Evolutionary conservation across 2,113 vertebrate species (phyloP).

Genomic region (Myrmecobius fasciatus): DNA sequence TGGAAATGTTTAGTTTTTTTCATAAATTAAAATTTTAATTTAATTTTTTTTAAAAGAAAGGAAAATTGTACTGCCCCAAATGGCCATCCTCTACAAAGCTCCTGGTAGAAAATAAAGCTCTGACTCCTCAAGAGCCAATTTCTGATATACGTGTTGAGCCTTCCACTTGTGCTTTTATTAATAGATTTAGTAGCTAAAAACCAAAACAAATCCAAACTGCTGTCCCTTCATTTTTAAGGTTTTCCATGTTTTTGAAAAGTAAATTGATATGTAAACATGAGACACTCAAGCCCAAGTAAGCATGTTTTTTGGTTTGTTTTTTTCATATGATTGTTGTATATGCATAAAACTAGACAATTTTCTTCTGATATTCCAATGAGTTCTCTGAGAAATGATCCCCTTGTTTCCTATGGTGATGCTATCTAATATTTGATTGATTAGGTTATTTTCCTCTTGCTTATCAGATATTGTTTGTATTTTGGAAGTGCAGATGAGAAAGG

Average conservation of each 20-base stretch:
- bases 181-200: not conserved
- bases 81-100: not conserved
- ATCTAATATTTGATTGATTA: slow-evolving; percentile 49
- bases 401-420: slow-evolving; percentile 28
- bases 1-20: no score
- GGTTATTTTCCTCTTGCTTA: slow-evolving; percentile 49
- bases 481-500: slow-evolving; percentile 45
- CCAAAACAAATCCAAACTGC: no score
- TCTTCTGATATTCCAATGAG: slow-evolving; percentile 56
- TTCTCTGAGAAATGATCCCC: slow-evolving; percentile 34
- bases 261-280: slow-evolving; percentile 52
- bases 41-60: no score
- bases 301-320: not conserved
- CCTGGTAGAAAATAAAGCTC: slow-evolving; percentile 4
- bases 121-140: not conserved
- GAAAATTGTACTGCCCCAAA: slow-evolving; percentile 8
- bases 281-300: slow-evolving; percentile 58
- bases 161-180: not conserved
- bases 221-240: slow-evolving; percentile 25
- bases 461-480: slow-evolving; percentile 59
- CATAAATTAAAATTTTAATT: no score
- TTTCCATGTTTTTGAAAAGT: slow-evolving; percentile 60
- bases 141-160: slow-evolving; percentile 16
- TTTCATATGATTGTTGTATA: not conserved
- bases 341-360: slow-evolving; percentile 20